Percentiles rank a stretch among this genome's conserved stretches.
Conservation (phyloP, 2,797 vertebrate species). For the Denticeps clupeoides region DNA sequence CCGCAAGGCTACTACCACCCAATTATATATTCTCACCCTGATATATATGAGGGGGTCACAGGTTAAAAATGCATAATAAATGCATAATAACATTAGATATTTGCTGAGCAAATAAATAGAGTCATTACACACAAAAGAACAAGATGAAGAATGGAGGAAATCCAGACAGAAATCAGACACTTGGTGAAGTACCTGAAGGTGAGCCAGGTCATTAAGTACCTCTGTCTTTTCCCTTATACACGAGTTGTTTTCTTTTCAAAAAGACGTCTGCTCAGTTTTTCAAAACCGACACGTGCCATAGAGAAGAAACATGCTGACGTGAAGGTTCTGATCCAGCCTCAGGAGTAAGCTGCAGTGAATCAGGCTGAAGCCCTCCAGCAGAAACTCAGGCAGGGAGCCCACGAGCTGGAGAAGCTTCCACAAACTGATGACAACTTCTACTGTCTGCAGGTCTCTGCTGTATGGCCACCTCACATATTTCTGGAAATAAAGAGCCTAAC, state of each 20-base stretch:
- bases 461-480: too few relatives aligned
- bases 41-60: too few relatives aligned
- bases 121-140: slow-evolving; percentile 49
- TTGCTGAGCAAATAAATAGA: too few relatives aligned
- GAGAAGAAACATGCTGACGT: slow-evolving; percentile 59
- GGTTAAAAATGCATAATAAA: too few relatives aligned
- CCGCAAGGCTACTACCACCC: too few relatives aligned
- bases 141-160: slow-evolving; percentile 50
- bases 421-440: slow-evolving; percentile 45
- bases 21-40: too few relatives aligned
- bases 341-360: slow-evolving; percentile 42
- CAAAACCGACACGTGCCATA: slow-evolving; percentile 43
- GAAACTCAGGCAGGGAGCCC: slow-evolving; percentile 35
- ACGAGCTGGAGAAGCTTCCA: slow-evolving; percentile 48
- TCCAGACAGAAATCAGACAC: slow-evolving; percentile 50
- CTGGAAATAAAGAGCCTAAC: too few relatives aligned
- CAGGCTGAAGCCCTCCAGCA: slow-evolving; percentile 50
- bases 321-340: slow-evolving; percentile 45
- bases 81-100: too few relatives aligned
- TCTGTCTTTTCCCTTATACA: too few relatives aligned
- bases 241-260: not conserved
- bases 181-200: slow-evolving; percentile 56
- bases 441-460: slow-evolving; percentile 66
- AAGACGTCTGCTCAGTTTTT: too few relatives aligned
- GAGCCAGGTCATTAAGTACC: slow-evolving; percentile 8